Evolutionary conservation across 2,113 vertebrate species (phyloP), one percentile per base, ranked within the genome.

Genomic region (Turdus rufiventris): DNA sequence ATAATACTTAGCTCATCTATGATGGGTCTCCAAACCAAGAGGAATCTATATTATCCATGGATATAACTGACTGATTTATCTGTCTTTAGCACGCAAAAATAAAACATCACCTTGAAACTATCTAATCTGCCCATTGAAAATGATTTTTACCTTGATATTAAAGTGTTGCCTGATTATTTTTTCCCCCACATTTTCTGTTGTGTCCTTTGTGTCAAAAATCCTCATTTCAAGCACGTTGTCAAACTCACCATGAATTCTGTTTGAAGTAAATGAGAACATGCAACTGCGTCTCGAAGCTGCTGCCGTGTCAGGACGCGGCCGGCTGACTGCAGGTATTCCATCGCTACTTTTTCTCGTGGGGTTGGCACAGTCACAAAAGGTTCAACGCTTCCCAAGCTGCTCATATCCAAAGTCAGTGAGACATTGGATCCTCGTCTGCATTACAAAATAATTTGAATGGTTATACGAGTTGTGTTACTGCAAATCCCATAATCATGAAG

Each of bases 351-450:
- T 96, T 99, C 98, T n/a, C 98, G 97, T 25, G 99, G 98, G 7
- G 98, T 99, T 14, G 98, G 98, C 61, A 98, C 97, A 9, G 97
- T 62, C 28, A 95, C 96, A 4, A 99, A 98, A 58, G 99, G 99
- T 93, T 99, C 99, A 50, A 99, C 97, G 0, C 95, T 98, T 72
- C 98, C 99, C 86, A 99, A 96, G 36, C 98, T 98, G 65, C 98
- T 99, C 99, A 99, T 99, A 96, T 99, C 99, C 98, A 99, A 65
- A 26, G 99, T 99, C 91, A 99, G 97, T 8, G 99, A 99, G 14
- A 99, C 99, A 7, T 99, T 99, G 43, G 99, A 99, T 48, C 99
- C 99, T 67, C 99, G 98, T 88, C 99, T 99, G 94, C 1, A 61
- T 63, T 28, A 83, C 62, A 91, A 78, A 86, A 97, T 14, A 97